Conservation (phyloP, 2,888 invertebrate genomes). For the Platynereis dumerilii region DNA sequence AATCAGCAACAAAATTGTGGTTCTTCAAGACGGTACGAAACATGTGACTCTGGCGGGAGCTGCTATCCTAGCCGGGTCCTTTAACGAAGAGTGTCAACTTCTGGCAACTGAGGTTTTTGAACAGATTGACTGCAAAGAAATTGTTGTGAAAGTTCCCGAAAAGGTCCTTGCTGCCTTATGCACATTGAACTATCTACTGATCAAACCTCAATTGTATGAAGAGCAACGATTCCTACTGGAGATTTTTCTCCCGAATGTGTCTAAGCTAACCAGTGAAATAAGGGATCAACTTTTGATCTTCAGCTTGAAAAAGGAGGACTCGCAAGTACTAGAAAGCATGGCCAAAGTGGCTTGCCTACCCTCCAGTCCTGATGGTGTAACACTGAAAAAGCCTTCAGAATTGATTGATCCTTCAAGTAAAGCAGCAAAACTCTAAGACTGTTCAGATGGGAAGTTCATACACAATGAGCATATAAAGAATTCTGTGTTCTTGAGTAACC, state of each 20-base stretch:
- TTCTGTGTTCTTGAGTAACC: conserved; percentile 25
- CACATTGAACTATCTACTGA: no score
- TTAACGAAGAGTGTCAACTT: not conserved
- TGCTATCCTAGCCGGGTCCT: not conserved
- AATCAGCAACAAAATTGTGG: not conserved
- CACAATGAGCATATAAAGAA: conserved; percentile 14
- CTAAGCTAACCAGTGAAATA: conserved; percentile 13
- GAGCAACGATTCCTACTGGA: conserved; percentile 34
- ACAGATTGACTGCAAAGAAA: not conserved
- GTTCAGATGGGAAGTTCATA: conserved; percentile 44
- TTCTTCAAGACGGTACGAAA: no score
- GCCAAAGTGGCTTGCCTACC: conserved; percentile 38
- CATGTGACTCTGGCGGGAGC: not conserved
- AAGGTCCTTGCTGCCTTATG: no score
- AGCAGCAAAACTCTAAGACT: conserved; percentile 37
- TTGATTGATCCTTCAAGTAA: conserved; percentile 39
- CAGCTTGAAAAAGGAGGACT: conserved; percentile 39
- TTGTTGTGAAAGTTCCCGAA: no score
- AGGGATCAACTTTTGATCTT: conserved; percentile 36
- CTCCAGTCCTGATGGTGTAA: conserved; percentile 36
- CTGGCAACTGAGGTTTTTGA: conserved; percentile 24
- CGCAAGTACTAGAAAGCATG: conserved; percentile 39
- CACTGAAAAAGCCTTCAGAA: conserved; percentile 36
- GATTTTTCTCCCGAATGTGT: conserved; percentile 41
- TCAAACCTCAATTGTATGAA: no score